Evolutionary conservation across 2,797 vertebrate genomes (phyloP), one percentile per base, ranked within the genome.

Genomic region (Streptopelia turtur): DNA sequence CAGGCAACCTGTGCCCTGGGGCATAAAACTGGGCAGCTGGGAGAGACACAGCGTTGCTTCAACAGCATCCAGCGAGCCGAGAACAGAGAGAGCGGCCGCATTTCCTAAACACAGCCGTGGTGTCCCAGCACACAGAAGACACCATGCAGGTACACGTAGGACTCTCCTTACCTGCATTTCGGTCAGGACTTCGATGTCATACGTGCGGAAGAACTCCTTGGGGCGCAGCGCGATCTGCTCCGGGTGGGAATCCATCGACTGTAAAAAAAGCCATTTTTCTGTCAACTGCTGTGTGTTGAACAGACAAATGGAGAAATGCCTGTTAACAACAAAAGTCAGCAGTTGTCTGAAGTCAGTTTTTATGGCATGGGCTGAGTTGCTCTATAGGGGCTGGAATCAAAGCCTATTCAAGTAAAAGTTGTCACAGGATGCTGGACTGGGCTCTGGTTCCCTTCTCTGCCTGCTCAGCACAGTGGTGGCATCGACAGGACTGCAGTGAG

Each of bases 191-290:
- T 99, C 99, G 3, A 99, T 99, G 97, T 99, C 99, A 0, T 99
- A 98, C 16, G 97, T 98, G 89, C 99, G 98, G 75, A 99, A 98
- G 97, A 99, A 99, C 56, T 99, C 99, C 87, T 98, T 97, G 28
- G 99, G 98, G 49, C 99, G 98, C 83, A 99, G 91, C 52, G 98
- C 96, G 4, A 99, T 98, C 97, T 99, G 99, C 92, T 99, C 99
- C 0, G 98, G 98, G 69, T 99, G 99, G 96, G 98, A 98, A 33
- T 99, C 99, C 98, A 99, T 98, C 3, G 99, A 99, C 99, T 99
- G 97, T 79, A 91, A 95, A 87, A 91, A 18, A 78, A 81, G 18
- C 4, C 16, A 20, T 53, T 92, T 71, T 61, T 57, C 66, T 47
- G 47, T 87, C 79, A 86, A 13, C 28, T 2, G 0, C 61, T 49